These are phyloP conservation scores for Tachysurus vachellii DNA, from an alignment of 2,113 vertebrate species.

Conservation along the genomic window DNA sequence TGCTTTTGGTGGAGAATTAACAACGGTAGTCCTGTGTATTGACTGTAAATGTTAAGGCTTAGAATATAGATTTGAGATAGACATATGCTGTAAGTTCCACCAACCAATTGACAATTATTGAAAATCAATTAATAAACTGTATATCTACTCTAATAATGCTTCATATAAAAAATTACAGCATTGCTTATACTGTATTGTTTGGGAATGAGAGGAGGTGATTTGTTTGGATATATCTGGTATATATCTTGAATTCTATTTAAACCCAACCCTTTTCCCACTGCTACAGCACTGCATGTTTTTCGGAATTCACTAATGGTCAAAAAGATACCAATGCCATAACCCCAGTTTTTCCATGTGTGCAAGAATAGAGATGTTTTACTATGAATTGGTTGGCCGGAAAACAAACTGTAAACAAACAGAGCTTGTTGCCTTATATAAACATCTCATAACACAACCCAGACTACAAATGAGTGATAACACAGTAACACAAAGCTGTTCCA, in stretches of 20 bases:
- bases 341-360: not conserved
- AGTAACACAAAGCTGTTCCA: not conserved
- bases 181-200: not conserved
- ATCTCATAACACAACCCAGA: not conserved
- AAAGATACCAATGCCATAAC: not conserved
- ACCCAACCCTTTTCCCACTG: not conserved
- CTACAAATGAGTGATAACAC: not conserved
- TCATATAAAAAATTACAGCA: not conserved
- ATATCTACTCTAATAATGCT: not conserved
- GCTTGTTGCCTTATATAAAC: not conserved
- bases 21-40: not conserved
- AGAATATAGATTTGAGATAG: not conserved
- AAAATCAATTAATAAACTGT: not conserved
- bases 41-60: not conserved
- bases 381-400: not conserved
- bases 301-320: not conserved
- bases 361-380: constrained; percentile 3
- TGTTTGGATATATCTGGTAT: not conserved
- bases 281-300: not conserved
- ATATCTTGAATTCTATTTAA: not conserved
- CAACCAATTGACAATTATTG: not conserved
- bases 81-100: not conserved
- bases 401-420: not conserved
- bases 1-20: not conserved
- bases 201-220: not conserved